Conservation (phyloP, 2,113 vertebrate genomes). For the Ariopsis seemanni region DNA sequence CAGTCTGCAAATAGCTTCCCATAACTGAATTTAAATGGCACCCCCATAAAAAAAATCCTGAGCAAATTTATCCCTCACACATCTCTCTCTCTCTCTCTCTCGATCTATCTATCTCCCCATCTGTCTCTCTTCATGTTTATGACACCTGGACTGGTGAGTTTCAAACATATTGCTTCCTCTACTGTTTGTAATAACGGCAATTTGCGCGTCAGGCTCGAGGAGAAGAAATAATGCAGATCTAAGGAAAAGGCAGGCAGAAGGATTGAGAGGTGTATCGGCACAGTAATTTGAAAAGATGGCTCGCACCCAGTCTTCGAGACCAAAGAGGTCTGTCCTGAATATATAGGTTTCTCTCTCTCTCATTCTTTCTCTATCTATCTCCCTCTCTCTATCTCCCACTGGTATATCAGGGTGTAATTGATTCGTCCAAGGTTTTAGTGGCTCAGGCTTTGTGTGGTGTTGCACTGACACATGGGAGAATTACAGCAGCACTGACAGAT, state of each 20-base stretch:
- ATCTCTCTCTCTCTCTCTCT: conserved; percentile 19
- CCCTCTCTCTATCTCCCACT: conserved; percentile 13
- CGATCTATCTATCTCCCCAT: conserved; percentile 8
- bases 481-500: conserved; percentile 43
- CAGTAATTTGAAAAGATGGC: conserved; percentile 56
- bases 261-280: conserved; percentile 55
- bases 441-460: conserved; percentile 42
- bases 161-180: conserved; percentile 53
- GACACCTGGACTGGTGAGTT: conserved; percentile 48
- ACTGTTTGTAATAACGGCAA: conserved; percentile 50
- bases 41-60: conserved; percentile 2
- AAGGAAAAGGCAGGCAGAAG: conserved; percentile 49
- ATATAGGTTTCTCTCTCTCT: conserved; percentile 31
- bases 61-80: conserved; percentile 28
- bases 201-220: conserved; percentile 45
- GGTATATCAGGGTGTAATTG: conserved; percentile 48
- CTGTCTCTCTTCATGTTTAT: conserved; percentile 34
- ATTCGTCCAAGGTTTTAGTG: conserved; percentile 47
- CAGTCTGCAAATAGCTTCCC: conserved; percentile 50
- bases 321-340: conserved; percentile 27
- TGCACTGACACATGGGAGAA: conserved; percentile 38
- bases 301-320: conserved; percentile 27
- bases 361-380: not conserved
- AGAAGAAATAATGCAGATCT: conserved; percentile 56
- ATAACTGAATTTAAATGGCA: conserved; percentile 41